These are phyloP conservation scores for Percina caprodes DNA, from an alignment of 2,113 vertebrate genomes.

Conservation along the genomic window DNA sequence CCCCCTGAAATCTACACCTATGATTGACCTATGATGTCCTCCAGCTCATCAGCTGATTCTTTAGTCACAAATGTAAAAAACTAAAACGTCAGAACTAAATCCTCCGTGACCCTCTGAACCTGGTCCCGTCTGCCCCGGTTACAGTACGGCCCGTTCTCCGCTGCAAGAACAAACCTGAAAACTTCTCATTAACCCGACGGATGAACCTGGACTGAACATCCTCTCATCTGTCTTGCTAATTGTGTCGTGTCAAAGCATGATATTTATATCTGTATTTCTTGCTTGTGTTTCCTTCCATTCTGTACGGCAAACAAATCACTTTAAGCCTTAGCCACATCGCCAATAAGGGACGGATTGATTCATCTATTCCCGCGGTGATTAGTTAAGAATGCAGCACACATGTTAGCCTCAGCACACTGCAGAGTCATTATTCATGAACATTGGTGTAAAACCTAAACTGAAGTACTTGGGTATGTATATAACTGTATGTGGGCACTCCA, in stretches of 20 bases:
- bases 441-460: background rate
- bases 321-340: background rate
- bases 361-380: background rate
- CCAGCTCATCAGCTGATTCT: background rate
- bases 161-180: background rate
- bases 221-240: background rate
- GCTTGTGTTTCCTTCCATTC: background rate
- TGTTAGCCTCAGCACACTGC: background rate
- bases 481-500: background rate
- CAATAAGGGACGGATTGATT: background rate
- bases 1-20: no score
- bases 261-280: background rate
- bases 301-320: background rate
- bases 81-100: background rate
- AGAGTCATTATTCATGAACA: background rate
- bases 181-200: conserved; percentile 16
- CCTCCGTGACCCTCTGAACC: background rate
- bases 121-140: background rate
- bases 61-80: no score
- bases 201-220: background rate
- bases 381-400: background rate
- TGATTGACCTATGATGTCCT: background rate
- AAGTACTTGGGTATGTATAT: background rate
- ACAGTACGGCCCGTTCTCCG: conserved; percentile 8
- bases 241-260: background rate